phyloP scores from a whole-genome alignment of 2,113 vertebrate genomes.

The Saccopteryx bilineata region DNA sequence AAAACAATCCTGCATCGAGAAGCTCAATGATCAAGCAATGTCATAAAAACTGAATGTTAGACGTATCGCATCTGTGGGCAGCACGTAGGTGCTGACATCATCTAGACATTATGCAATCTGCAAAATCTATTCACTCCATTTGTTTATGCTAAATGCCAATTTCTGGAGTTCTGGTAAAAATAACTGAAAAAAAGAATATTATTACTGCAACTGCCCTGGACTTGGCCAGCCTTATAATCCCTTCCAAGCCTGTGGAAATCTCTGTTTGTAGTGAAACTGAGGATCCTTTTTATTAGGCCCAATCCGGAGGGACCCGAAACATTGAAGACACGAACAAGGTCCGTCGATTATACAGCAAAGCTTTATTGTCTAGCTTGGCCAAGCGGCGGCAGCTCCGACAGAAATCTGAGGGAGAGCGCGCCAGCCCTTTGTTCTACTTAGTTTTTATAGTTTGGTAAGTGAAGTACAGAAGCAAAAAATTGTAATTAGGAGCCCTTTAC shows the following conservation, averaged over 20 bases:
- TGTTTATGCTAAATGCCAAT: neutral
- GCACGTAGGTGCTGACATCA: neutral
- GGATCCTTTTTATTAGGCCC: neutral
- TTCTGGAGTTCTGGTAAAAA: conserved; percentile 26
- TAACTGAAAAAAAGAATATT: neutral
- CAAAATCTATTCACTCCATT: neutral
- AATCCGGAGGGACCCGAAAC: too few relatives aligned
- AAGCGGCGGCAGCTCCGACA: too few relatives aligned
- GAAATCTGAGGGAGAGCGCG: too few relatives aligned
- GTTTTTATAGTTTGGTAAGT: too few relatives aligned
- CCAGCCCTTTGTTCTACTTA: too few relatives aligned
- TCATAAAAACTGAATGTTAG: neutral
- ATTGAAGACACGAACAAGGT: too few relatives aligned
- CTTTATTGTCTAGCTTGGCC: too few relatives aligned
- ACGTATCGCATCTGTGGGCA: neutral
- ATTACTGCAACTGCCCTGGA: neutral
- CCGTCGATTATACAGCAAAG: too few relatives aligned
- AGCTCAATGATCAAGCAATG: neutral
- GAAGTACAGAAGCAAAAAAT: too few relatives aligned
- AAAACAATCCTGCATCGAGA: neutral
- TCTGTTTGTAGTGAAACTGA: neutral
- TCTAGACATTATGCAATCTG: neutral
- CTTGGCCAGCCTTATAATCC: neutral
- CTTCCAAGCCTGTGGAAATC: neutral
- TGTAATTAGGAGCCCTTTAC: too few relatives aligned